Evolutionary conservation across 2,797 vertebrate genomes (phyloP), one percentile per base, ranked within the genome.

Genomic region (Gadopsis bispinosus): DNA sequence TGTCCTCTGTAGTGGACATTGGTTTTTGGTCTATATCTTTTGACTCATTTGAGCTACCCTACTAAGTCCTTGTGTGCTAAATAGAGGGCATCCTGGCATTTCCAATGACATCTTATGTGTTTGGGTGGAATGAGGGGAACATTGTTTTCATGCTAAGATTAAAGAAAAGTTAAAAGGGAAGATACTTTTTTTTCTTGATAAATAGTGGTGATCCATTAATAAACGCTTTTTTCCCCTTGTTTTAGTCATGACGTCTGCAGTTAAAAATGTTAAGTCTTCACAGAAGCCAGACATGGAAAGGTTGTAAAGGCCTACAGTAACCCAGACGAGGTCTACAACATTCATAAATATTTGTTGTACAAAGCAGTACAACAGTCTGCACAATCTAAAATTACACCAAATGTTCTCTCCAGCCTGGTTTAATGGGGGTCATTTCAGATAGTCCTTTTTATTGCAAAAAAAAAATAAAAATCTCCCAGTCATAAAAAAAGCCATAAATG

Each of bases 401-500:
- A 51, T 64, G 19, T 58, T 22, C 29, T 29, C 56, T 31, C 63
- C 56, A 71, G 69, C 33, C 65, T 50, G 39, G 53, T 19, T 63
- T 75, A 72, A 77, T 56, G 63, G 47, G 35, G 35, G 39, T 80
- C 10, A 68, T 77, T 72, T 70, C 37, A 58, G 35, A 75, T 50
- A 7, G 9, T 48, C 56, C 0, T 63, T 69, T 77, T 73, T 19
- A 81, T 20, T 26, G 26, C 26, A 26, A 26, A 26, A 26, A 26
- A 26, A 26, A 26, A n/a, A n/a, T n/a, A n/a, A 53, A 35, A 66
- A 73, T 72, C 62, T 62, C 58, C 22, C 50, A 20, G 48, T 63
- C 63, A 81, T 81, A 75, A 87, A 75, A 47, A 82, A 60, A 71
- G 13, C 33, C 53, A 79, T 76, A 74, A 69, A 68, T 70, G 73